A percentile compares a stretch with the other conserved stretches of the same genome.
Conservation (phyloP, 1,140 invertebrate species). For the Nilaparvata lugens region DNA sequence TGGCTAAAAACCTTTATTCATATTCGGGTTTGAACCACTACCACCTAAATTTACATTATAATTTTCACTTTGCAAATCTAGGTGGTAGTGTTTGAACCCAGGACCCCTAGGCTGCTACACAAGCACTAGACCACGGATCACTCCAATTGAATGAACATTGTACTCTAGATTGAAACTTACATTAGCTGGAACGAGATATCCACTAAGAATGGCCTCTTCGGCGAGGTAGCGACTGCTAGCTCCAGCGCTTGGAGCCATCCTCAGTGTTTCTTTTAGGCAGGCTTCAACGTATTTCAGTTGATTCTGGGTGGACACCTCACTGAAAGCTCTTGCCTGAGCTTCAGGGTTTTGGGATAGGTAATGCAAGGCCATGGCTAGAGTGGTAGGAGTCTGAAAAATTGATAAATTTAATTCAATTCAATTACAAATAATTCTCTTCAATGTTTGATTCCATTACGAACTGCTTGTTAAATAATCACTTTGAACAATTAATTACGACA, state of each 20-base stretch:
- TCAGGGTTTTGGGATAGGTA: conserved; percentile 47
- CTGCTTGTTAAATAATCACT: too few relatives aligned
- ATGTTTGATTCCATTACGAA: too few relatives aligned
- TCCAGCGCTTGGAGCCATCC: conserved; percentile 40
- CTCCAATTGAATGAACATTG: too few relatives aligned
- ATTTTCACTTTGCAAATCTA: too few relatives aligned
- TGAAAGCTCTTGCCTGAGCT: conserved; percentile 34
- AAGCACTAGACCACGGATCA: too few relatives aligned
- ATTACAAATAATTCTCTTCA: background rate
- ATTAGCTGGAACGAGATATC: conserved; percentile 39
- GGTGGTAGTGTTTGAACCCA: too few relatives aligned
- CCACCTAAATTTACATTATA: too few relatives aligned
- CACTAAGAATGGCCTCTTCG: conserved; percentile 35
- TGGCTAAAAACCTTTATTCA: too few relatives aligned
- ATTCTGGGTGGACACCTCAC: conserved; percentile 44
- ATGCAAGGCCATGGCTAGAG: conserved; percentile 43
- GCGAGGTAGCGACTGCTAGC: conserved; percentile 38
- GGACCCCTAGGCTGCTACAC: too few relatives aligned
- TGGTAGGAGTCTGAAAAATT: conserved; percentile 39
- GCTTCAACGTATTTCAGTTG: conserved; percentile 50
- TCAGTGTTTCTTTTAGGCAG: conserved; percentile 56
- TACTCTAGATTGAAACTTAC: conserved; percentile 31
- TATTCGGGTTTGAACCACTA: too few relatives aligned
- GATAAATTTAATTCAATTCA: conserved; percentile 12
- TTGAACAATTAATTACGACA: too few relatives aligned